Evolutionary conservation across 2,888 invertebrate genomes (phyloP).

Genomic region (Phorcus lineatus): DNA sequence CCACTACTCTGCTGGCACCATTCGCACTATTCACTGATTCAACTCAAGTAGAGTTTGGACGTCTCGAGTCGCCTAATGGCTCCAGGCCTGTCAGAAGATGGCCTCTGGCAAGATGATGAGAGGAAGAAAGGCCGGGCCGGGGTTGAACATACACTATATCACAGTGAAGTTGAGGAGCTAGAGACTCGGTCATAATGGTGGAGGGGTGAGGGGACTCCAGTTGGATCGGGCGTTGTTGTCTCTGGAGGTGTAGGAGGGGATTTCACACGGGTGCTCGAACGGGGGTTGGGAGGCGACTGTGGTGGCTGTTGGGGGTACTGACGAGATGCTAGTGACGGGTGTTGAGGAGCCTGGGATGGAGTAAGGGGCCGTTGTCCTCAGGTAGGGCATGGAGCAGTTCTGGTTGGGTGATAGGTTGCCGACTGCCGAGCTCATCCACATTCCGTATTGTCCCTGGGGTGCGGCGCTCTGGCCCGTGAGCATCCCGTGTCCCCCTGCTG

Average conservation of each 20-base stretch:
- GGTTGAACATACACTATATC: background rate
- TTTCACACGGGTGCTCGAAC: conserved; percentile 61
- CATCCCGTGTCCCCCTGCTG: conserved; percentile 49
- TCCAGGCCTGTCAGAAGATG: no score
- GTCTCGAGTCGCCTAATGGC: no score
- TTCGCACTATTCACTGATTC: no score
- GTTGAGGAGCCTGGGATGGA: conserved; percentile 57
- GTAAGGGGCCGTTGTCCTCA: conserved; percentile 58
- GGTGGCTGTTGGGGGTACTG: conserved; percentile 45
- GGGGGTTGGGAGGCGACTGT: conserved; percentile 47
- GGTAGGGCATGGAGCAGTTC: conserved; percentile 69
- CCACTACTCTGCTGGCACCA: no score
- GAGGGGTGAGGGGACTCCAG: conserved; percentile 67
- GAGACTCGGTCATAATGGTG: conserved; percentile 61
- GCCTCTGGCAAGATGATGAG: no score
- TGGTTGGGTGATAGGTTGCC: conserved; percentile 68
- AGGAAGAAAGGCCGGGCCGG: no score
- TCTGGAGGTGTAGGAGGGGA: conserved; percentile 49
- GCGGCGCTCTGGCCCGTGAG: conserved; percentile 51
- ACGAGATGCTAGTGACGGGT: conserved; percentile 46
- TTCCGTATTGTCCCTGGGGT: conserved; percentile 60
- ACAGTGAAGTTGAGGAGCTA: background rate
- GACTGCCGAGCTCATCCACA: conserved; percentile 66
- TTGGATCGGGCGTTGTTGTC: conserved; percentile 54
- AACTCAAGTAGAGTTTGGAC: no score